Evolutionary conservation across 2,888 invertebrate genomes (phyloP).

Genomic region (Drosophila macrospina): DNA sequence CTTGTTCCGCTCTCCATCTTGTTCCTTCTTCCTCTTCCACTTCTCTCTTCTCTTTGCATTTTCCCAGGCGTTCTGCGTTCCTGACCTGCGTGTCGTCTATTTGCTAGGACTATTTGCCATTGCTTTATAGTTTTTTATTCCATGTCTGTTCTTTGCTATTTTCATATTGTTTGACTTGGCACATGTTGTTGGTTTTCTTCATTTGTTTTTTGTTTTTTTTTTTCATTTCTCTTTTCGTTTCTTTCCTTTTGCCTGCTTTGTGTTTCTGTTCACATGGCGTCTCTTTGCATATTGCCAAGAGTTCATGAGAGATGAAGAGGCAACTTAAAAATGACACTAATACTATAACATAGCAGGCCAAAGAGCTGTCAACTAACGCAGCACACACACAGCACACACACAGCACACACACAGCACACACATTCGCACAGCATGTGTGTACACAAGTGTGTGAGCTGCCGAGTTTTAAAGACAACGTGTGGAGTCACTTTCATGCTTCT

Average conservation of each 20-base stretch:
- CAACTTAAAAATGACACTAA: slow-evolving; percentile 73
- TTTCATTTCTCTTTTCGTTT: too few species aligned
- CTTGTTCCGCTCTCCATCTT: slow-evolving; percentile 3
- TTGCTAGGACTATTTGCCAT: slow-evolving; percentile 63
- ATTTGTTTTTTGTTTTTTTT: slow-evolving; percentile 17
- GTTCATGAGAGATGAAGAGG: slow-evolving; percentile 63
- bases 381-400: slow-evolving; percentile 1
- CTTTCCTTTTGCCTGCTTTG: not conserved
- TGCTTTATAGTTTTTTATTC: slow-evolving; percentile 57
- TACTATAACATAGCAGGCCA: slow-evolving; percentile 55
- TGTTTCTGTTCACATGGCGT: slow-evolving; percentile 16
- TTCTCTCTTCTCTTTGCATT: not conserved
- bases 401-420: slow-evolving; percentile 17
- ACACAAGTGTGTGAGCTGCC: slow-evolving; percentile 13
- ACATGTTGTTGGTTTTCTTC: slow-evolving; percentile 18
- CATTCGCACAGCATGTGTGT: not conserved
- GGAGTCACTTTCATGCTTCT: slow-evolving; percentile 15
- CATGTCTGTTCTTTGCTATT: slow-evolving; percentile 28
- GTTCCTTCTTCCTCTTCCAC: not conserved
- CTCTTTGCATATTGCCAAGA: slow-evolving; percentile 59
- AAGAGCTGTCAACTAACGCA: slow-evolving; percentile 65
- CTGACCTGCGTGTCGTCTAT: slow-evolving; percentile 30
- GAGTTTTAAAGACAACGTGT: slow-evolving; percentile 40
- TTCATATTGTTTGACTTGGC: slow-evolving; percentile 57
- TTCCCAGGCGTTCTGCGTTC: not conserved